Evolutionary conservation across 2,113 vertebrate genomes (phyloP).

Genomic region (Halcyon senegalensis): DNA sequence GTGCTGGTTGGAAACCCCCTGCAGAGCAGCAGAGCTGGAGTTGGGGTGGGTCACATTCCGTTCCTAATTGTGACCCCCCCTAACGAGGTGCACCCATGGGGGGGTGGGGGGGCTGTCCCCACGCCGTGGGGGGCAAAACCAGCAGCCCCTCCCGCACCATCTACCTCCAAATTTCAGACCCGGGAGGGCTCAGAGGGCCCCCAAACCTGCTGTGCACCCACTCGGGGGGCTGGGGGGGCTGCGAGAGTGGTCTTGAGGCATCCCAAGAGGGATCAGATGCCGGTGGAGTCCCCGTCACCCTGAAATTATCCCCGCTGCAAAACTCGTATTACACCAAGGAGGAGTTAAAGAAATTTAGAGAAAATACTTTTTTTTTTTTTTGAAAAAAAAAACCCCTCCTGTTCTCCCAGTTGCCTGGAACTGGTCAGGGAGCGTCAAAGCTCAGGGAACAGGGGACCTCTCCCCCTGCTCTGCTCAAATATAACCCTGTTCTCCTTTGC

Average conservation of each 20-base stretch:
- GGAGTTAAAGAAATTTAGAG: not conserved
- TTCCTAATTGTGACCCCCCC: not conserved
- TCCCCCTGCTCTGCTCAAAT: not conserved
- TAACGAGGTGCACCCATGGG: not conserved
- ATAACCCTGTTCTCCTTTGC: rapidly evolving
- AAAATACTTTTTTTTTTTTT: not conserved
- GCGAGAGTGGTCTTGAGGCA: too few species aligned
- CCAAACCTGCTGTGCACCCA: not conserved
- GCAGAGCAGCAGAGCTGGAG: not conserved
- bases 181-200: not conserved
- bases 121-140: rapidly evolving
- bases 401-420: not conserved
- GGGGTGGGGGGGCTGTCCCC: not conserved
- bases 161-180: not conserved
- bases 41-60: not conserved
- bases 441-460: not conserved
- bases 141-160: not conserved
- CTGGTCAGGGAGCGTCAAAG: not conserved
- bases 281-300: rapidly evolving
- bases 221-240: not conserved
- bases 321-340: not conserved
- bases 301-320: not conserved
- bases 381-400: too few species aligned
- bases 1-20: not conserved
- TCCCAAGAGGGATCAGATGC: not conserved